Percentiles rank a stretch among this genome's conserved stretches.
Conservation (phyloP, 2,797 vertebrate species). For the Peromyscus attwateri region DNA sequence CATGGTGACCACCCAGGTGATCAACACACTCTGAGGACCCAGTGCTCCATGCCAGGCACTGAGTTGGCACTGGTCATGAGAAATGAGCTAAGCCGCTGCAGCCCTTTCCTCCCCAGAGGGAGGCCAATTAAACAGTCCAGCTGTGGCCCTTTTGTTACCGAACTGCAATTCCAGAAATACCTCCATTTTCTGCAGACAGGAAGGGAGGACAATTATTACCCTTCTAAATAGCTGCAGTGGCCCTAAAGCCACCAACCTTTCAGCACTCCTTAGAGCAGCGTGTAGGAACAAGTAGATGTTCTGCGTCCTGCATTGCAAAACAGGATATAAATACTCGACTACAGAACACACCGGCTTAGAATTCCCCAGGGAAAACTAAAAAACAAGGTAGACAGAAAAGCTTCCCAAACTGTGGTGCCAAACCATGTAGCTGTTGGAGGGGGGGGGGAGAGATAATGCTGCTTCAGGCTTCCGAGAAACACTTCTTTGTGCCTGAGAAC, state of each 20-base stretch:
- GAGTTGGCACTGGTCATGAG: background rate
- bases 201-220: slow-evolving; percentile 47
- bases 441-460: slow-evolving; percentile 19
- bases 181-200: slow-evolving; percentile 59
- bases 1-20: background rate
- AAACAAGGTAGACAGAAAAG: slow-evolving; percentile 74
- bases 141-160: slow-evolving; percentile 57
- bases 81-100: background rate
- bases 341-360: slow-evolving; percentile 66
- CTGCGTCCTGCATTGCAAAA: slow-evolving; percentile 70
- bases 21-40: background rate
- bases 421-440: background rate
- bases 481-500: background rate
- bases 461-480: slow-evolving; percentile 15
- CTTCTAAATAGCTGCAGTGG: slow-evolving; percentile 66
- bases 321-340: slow-evolving; percentile 76
- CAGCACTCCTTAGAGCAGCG: slow-evolving; percentile 50
- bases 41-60: background rate
- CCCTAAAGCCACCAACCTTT: slow-evolving; percentile 66
- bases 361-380: slow-evolving; percentile 73
- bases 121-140: background rate
- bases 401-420: slow-evolving; percentile 24
- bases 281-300: slow-evolving; percentile 69
- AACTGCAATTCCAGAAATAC: slow-evolving; percentile 66
- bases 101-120: background rate